Percentiles rank a stretch among this genome's conserved stretches.
phyloP scores from a whole-genome alignment of 1,140 invertebrate genomes.

The Lepidurus arcticus region DNA sequence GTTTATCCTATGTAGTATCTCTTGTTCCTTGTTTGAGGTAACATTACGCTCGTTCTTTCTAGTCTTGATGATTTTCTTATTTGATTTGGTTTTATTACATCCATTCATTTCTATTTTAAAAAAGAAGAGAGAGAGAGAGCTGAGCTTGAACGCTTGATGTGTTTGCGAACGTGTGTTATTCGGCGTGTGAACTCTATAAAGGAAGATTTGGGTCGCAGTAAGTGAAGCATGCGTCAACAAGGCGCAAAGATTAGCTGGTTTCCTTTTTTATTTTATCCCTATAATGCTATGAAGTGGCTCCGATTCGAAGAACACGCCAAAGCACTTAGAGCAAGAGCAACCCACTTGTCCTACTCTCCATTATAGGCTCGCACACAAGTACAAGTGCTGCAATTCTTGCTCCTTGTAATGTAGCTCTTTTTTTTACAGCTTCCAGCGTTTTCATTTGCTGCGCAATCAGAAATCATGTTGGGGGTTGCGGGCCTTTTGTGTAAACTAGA shows the following conservation, averaged over 20 bases:
- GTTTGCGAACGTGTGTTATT: conserved; percentile 6
- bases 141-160: neutral
- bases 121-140: no score
- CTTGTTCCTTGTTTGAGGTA: neutral
- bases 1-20: neutral
- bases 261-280: neutral
- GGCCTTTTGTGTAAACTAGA: no score
- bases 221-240: conserved; percentile 21
- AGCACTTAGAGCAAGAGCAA: conserved; percentile 21
- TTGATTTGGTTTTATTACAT: no score
- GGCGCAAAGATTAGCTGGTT: conserved; percentile 18
- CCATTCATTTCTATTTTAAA: no score
- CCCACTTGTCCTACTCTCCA: conserved; percentile 13
- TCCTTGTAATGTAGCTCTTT: neutral
- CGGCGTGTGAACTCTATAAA: conserved; percentile 3
- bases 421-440: neutral
- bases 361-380: conserved; percentile 7
- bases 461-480: neutral
- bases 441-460: neutral
- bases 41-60: no score
- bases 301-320: conserved; percentile 18
- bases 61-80: no score
- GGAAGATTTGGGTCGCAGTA: conserved; percentile 17
- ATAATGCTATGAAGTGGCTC: conserved; percentile 17
- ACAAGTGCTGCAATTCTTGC: conserved; percentile 14